Evolutionary conservation across 2,113 vertebrate genomes (phyloP).

Genomic region (Gavialis gangeticus): DNA sequence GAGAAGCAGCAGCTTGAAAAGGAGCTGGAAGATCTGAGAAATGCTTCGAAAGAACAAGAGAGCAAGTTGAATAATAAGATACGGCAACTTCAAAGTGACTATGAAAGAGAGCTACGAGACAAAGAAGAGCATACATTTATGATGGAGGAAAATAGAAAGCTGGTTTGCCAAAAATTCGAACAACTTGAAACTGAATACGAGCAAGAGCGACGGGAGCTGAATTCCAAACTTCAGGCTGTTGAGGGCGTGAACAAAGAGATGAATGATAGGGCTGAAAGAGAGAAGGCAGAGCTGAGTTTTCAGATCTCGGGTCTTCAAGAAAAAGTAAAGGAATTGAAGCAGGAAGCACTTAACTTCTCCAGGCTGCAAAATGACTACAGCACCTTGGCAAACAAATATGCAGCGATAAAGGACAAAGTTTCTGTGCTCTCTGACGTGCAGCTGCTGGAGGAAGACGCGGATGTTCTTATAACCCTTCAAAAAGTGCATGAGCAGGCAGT

Average conservation of each 20-base stretch:
- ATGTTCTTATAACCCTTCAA: slow-evolving; percentile 73
- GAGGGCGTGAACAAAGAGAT: slow-evolving; percentile 71
- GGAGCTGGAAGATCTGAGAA: slow-evolving; percentile 76
- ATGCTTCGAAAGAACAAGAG: slow-evolving; percentile 75
- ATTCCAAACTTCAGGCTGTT: slow-evolving; percentile 65
- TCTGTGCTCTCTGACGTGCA: slow-evolving; percentile 42
- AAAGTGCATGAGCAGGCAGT: slow-evolving; percentile 71
- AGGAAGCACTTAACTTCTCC: not conserved
- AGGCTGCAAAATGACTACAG: slow-evolving; percentile 37
- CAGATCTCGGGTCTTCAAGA: slow-evolving; percentile 78
- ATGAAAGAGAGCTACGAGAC: slow-evolving; percentile 73
- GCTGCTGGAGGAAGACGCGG: slow-evolving; percentile 60
- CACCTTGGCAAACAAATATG: slow-evolving; percentile 25
- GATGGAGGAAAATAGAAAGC: slow-evolving; percentile 64
- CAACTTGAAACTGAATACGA: slow-evolving; percentile 77
- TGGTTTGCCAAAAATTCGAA: slow-evolving; percentile 73
- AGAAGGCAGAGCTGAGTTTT: slow-evolving; percentile 75
- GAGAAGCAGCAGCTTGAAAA: slow-evolving; percentile 83
- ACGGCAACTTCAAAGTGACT: slow-evolving; percentile 74
- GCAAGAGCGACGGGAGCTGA: slow-evolving; percentile 79
- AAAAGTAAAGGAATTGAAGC: slow-evolving; percentile 75
- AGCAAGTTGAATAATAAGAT: slow-evolving; percentile 78
- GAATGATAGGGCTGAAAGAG: slow-evolving; percentile 64
- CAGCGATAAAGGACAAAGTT: slow-evolving; percentile 50
- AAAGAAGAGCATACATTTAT: slow-evolving; percentile 64